Conservation (phyloP, 2,888 invertebrate species). For the Caenorhabditis doughertyi region DNA sequence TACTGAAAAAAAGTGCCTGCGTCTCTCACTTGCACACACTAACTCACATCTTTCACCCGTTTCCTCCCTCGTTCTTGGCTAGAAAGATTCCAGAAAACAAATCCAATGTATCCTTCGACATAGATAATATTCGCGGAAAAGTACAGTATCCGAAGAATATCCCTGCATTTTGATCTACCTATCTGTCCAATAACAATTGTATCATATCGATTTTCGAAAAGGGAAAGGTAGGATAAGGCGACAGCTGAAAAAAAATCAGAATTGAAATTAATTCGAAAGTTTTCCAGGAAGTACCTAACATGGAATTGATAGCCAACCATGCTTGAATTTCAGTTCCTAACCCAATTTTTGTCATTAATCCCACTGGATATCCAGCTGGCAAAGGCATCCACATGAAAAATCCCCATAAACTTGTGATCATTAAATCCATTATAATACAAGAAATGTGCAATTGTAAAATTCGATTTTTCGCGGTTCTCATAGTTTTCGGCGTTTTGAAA, state of each 20-base stretch:
- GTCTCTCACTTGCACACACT: too few relatives aligned
- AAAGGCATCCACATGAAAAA: constrained; percentile 1
- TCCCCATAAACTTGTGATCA: neutral
- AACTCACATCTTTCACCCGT: too few relatives aligned
- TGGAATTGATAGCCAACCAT: too few relatives aligned
- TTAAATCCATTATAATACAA: constrained; percentile 7
- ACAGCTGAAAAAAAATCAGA: neutral
- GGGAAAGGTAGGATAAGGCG: neutral
- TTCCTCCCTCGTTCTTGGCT: too few relatives aligned
- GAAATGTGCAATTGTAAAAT: constrained; percentile 9
- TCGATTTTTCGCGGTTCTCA: constrained; percentile 2
- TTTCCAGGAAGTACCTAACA: too few relatives aligned
- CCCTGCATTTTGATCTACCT: constrained; percentile 3
- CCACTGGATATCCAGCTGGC: constrained; percentile 6
- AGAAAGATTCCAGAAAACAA: too few relatives aligned
- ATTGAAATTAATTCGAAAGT: neutral
- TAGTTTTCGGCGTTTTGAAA: constrained; percentile 12
- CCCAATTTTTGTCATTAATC: neutral
- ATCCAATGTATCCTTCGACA: neutral
- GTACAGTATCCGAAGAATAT: neutral
- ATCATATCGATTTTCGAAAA: constrained; percentile 38
- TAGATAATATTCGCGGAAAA: constrained; percentile 1
- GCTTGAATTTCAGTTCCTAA: too few relatives aligned
- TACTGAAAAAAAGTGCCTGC: neutral
- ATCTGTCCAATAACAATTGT: constrained; percentile 4